Percentiles rank a stretch among this genome's conserved stretches.
phyloP scores from a whole-genome alignment of 2,888 invertebrate genomes.

The Epinotia brunnichana region DNA sequence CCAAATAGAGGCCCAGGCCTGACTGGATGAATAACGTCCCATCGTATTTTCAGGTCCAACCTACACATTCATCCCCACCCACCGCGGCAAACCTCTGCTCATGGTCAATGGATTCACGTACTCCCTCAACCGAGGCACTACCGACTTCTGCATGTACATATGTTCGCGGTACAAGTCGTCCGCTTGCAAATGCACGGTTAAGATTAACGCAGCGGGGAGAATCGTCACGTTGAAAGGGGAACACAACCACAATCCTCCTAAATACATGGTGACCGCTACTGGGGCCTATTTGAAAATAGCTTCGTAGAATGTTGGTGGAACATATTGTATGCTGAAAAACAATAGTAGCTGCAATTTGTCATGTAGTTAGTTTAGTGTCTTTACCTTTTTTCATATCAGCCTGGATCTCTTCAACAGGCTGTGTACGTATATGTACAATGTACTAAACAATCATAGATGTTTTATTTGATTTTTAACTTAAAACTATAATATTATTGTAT shows the following conservation, averaged over 20 bases:
- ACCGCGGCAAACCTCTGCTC: constrained; percentile 31
- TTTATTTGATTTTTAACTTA: no score
- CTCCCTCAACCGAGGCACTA: constrained; percentile 20
- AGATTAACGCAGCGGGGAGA: constrained; percentile 10
- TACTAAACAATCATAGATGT: no score
- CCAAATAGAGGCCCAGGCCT: neutral
- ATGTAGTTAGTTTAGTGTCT: neutral
- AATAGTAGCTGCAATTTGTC: neutral
- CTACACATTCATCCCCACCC: constrained; percentile 34
- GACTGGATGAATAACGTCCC: neutral
- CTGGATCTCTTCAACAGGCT: no score
- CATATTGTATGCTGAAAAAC: no score
- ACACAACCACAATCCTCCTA: constrained; percentile 34
- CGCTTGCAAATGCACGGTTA: constrained; percentile 23
- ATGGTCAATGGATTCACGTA: constrained; percentile 38
- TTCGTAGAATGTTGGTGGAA: neutral
- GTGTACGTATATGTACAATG: no score
- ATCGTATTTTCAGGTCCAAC: constrained; percentile 10
- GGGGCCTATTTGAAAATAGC: constrained; percentile 46
- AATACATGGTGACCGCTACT: constrained; percentile 21
- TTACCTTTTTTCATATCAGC: no score
- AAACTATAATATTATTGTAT: no score
- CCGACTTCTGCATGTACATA: constrained; percentile 10
- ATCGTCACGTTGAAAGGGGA: constrained; percentile 17
- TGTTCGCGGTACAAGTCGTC: constrained; percentile 37